phyloP scores from a whole-genome alignment of 2,888 invertebrate species.

The Gonocerus acuteangulatus region DNA sequence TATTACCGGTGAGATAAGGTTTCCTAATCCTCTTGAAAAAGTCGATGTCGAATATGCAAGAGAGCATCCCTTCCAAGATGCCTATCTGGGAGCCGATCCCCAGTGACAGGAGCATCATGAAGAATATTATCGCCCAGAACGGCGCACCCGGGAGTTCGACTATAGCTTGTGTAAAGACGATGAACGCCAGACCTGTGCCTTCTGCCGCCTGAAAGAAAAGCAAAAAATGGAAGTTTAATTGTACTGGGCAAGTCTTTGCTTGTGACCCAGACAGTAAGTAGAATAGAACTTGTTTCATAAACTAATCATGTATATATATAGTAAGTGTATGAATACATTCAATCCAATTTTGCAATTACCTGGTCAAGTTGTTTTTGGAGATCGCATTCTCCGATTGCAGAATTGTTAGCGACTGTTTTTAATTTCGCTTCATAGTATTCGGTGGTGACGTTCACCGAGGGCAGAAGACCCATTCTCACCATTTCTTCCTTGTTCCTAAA shows the following conservation, averaged over 20 bases:
- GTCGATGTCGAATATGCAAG: slow-evolving; percentile 88
- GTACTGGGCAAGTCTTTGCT: too few species aligned
- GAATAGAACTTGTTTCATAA: too few species aligned
- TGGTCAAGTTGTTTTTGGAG: slow-evolving; percentile 64
- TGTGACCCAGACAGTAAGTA: too few species aligned
- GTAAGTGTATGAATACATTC: too few species aligned
- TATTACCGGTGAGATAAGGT: slow-evolving; percentile 73
- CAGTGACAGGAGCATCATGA: slow-evolving; percentile 86
- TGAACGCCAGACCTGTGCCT: slow-evolving; percentile 91
- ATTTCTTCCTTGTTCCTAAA: slow-evolving; percentile 51
- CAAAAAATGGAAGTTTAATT: too few species aligned
- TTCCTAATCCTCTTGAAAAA: slow-evolving; percentile 83
- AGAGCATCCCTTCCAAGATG: slow-evolving; percentile 91
- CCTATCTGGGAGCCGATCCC: slow-evolving; percentile 94
- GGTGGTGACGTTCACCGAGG: slow-evolving; percentile 7
- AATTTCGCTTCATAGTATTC: slow-evolving; percentile 18
- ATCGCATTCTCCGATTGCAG: slow-evolving; percentile 53
- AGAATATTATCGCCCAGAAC: slow-evolving; percentile 93
- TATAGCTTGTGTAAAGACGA: slow-evolving; percentile 95
- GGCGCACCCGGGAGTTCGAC: slow-evolving; percentile 88
- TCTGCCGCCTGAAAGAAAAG: slow-evolving; percentile 71
- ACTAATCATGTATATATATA: too few species aligned
- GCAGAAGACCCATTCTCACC: slow-evolving; percentile 36
- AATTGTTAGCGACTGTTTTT: not conserved
- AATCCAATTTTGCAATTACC: slow-evolving; percentile 30